Evolutionary conservation across 2,888 invertebrate species (phyloP).

Genomic region (Apodemia duryi): DNA sequence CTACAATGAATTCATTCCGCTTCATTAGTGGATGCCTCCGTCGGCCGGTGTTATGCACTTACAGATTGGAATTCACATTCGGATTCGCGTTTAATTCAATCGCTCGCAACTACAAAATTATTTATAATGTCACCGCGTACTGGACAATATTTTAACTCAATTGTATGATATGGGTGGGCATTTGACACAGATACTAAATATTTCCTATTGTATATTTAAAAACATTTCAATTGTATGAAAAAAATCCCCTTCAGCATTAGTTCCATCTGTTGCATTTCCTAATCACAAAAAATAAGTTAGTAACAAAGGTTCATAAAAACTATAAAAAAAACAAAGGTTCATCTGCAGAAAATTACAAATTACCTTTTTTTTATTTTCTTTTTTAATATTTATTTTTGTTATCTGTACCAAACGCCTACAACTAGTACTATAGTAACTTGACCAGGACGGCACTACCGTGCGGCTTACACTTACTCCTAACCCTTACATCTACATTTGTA

Average conservation of each 20-base stretch:
- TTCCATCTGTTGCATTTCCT: too few species aligned
- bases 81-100: constrained; percentile 25
- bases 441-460: constrained; percentile 7
- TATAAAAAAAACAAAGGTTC: too few species aligned
- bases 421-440: constrained; percentile 2
- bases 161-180: too few species aligned
- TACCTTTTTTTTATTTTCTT: background rate
- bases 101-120: constrained; percentile 14
- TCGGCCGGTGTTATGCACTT: constrained; percentile 29
- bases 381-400: background rate
- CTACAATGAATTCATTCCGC: constrained; percentile 34
- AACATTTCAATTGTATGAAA: too few species aligned
- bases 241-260: too few species aligned
- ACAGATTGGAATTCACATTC: constrained; percentile 30
- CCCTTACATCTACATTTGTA: constrained; percentile 6
- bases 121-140: too few species aligned
- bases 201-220: too few species aligned
- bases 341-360: background rate
- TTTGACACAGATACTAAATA: too few species aligned
- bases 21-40: constrained; percentile 36
- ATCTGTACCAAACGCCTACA: background rate
- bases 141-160: too few species aligned
- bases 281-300: too few species aligned
- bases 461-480: background rate
- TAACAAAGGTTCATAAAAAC: too few species aligned